Conservation (phyloP, 2,797 vertebrate genomes). For the Mastacembelus armatus region DNA sequence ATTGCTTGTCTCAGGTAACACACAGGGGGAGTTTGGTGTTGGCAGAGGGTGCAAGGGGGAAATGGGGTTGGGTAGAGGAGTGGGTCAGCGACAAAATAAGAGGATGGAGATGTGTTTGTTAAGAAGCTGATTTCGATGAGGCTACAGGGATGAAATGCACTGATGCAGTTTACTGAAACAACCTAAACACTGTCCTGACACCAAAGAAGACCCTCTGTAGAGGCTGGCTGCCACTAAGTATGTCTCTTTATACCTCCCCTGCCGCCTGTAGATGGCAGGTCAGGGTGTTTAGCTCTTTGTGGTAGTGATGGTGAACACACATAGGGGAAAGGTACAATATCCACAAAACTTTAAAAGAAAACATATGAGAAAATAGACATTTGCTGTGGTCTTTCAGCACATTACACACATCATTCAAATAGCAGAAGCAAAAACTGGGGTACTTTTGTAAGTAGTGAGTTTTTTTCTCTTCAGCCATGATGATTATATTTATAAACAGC, state of each 20-base stretch:
- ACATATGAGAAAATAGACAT: neutral
- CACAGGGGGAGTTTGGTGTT: conserved; percentile 55
- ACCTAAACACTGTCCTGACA: conserved; percentile 62
- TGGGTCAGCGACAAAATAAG: conserved; percentile 64
- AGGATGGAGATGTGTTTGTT: conserved; percentile 83
- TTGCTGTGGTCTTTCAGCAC: neutral
- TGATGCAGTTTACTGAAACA: conserved; percentile 52
- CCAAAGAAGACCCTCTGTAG: conserved; percentile 45
- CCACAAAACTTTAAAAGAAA: neutral
- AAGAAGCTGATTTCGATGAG: conserved; percentile 81
- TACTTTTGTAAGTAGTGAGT: neutral
- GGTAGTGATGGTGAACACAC: neutral
- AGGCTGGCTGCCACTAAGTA: conserved; percentile 55
- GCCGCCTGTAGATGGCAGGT: conserved; percentile 37
- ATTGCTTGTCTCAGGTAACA: conserved; percentile 88
- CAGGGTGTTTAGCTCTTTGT: conserved; percentile 26
- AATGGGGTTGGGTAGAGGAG: conserved; percentile 32
- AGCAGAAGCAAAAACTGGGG: neutral
- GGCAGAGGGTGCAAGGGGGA: conserved; percentile 34
- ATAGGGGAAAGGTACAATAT: neutral
- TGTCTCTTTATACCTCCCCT: conserved; percentile 51
- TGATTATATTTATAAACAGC: too few species aligned
- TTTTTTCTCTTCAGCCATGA: neutral
- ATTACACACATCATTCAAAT: neutral
- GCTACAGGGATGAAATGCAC: conserved; percentile 49